These are phyloP conservation scores for Zaprionus tsacasi DNA, from an alignment of 1,140 invertebrate genomes.

Conservation along the genomic window DNA sequence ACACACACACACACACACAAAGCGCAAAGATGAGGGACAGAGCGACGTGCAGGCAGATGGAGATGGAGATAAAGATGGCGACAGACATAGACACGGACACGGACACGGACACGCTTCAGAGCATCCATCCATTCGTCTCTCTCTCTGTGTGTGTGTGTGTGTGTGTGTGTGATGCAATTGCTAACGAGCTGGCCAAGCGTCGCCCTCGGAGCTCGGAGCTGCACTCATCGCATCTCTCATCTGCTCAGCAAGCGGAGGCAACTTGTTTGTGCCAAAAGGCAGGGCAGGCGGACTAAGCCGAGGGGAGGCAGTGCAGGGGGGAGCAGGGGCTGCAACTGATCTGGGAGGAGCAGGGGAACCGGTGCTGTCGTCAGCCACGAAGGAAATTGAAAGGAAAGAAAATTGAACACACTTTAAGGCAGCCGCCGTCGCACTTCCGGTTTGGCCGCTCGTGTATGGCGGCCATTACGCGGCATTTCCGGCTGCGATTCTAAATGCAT, in stretches of 20 bases:
- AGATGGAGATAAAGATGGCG: background rate
- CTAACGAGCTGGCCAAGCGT: constrained; percentile 48
- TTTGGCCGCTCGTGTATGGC: background rate
- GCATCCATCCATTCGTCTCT: background rate
- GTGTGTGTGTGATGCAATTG: constrained; percentile 53
- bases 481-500: constrained; percentile 53
- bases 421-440: background rate
- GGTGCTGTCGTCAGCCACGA: constrained; percentile 51
- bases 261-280: constrained; percentile 64
- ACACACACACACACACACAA: background rate
- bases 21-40: background rate
- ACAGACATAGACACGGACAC: background rate
- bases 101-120: constrained; percentile 10
- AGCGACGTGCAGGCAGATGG: background rate
- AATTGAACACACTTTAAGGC: constrained; percentile 65
- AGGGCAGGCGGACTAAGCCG: constrained; percentile 24
- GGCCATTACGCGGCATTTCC: constrained; percentile 58
- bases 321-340: constrained; percentile 20
- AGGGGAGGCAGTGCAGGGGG: constrained; percentile 9
- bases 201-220: background rate
- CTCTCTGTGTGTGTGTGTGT: too few species aligned
- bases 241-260: constrained; percentile 27
- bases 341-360: constrained; percentile 3
- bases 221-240: background rate
- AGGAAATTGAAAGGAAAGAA: constrained; percentile 69